phyloP scores from a whole-genome alignment of 2,888 invertebrate species.

The Drosophila buzzatii region DNA sequence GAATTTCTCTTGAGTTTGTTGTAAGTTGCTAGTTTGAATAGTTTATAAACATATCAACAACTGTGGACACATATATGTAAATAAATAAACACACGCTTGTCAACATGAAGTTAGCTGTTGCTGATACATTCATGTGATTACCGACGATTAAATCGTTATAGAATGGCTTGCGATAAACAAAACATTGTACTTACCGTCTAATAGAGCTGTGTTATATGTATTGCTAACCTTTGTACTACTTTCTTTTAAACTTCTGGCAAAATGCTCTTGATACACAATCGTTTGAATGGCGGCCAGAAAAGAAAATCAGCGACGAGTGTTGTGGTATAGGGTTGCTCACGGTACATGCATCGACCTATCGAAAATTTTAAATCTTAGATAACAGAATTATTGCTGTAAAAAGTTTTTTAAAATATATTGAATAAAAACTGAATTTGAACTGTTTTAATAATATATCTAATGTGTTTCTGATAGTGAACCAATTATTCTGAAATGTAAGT shows the following conservation, averaged over 20 bases:
- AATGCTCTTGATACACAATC: conserved; percentile 60
- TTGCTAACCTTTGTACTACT: conserved; percentile 27
- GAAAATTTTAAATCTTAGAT: conserved; percentile 14
- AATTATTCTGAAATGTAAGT: background rate
- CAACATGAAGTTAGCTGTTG: conserved; percentile 46
- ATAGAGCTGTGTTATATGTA: conserved; percentile 23
- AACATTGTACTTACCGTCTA: conserved; percentile 55
- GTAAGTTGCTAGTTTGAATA: background rate
- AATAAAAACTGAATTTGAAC: background rate
- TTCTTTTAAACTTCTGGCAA: conserved; percentile 56
- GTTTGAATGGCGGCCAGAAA: conserved; percentile 74
- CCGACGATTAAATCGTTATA: conserved; percentile 12
- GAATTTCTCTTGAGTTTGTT: background rate
- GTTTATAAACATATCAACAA: background rate
- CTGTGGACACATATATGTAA: conserved; percentile 26
- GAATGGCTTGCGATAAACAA: background rate
- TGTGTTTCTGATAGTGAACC: background rate
- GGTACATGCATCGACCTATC: conserved; percentile 30
- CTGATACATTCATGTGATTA: conserved; percentile 25
- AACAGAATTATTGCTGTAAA: background rate
- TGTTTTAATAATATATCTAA: too few relatives aligned
- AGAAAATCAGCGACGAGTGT: conserved; percentile 56
- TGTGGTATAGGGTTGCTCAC: conserved; percentile 47
- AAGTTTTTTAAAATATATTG: background rate
- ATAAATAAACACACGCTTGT: conserved; percentile 60